Percentiles rank a stretch among this genome's conserved stretches.
phyloP scores from a whole-genome alignment of 2,113 vertebrate genomes.

The Megalops atlanticus region DNA sequence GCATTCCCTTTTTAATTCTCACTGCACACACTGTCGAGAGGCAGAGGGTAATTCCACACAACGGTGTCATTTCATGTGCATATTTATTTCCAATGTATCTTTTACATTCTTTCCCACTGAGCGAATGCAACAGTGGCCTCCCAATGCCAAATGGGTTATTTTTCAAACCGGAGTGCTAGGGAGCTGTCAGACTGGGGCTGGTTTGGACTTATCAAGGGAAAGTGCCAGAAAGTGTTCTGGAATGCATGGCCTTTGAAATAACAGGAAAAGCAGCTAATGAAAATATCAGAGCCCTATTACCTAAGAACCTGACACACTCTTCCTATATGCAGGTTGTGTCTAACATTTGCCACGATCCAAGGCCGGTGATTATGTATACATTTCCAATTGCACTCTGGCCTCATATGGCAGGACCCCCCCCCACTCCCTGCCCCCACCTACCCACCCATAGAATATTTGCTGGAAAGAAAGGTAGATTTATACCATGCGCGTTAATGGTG shows the following conservation, averaged over 20 bases:
- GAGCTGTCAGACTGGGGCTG: constrained; percentile 57
- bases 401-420: neutral
- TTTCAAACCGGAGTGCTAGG: constrained; percentile 68
- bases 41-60: constrained; percentile 69
- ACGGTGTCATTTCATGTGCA: constrained; percentile 76
- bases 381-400: constrained; percentile 15
- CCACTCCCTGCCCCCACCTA: neutral
- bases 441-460: constrained; percentile 21
- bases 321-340: constrained; percentile 8
- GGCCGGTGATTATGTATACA: constrained; percentile 14
- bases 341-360: constrained; percentile 10
- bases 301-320: constrained; percentile 18
- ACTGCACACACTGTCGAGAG: constrained; percentile 82
- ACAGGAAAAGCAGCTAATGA: constrained; percentile 24
- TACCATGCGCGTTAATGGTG: neutral
- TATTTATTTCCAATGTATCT: constrained; percentile 80
- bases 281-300: constrained; percentile 34
- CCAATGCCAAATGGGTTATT: constrained; percentile 73
- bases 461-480: constrained; percentile 26
- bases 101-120: constrained; percentile 83
- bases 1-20: constrained; percentile 80
- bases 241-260: constrained; percentile 26
- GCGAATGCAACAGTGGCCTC: constrained; percentile 64
- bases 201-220: constrained; percentile 53
- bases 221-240: constrained; percentile 39